Evolutionary conservation across 1,140 invertebrate genomes (phyloP).

Genomic region (Pararge aegeria): DNA sequence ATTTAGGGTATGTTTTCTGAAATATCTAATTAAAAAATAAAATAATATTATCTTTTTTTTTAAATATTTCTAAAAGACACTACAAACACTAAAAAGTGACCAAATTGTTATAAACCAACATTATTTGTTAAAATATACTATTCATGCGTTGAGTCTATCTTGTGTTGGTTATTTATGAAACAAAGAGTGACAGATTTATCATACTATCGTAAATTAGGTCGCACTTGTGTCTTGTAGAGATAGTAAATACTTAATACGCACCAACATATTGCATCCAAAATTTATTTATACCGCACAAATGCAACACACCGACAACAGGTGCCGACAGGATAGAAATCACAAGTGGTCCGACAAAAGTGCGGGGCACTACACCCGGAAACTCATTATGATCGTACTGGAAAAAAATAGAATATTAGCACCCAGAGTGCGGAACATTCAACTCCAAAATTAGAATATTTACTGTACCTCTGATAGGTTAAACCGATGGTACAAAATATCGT

Average conservation of each 20-base stretch:
- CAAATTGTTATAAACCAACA: no score
- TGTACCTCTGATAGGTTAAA: slow-evolving; percentile 91
- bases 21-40: no score
- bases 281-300: slow-evolving; percentile 88
- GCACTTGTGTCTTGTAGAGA: slow-evolving; percentile 8
- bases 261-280: slow-evolving; percentile 95
- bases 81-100: no score
- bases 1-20: no score
- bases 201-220: background rate
- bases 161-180: slow-evolving; percentile 12
- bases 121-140: no score
- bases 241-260: slow-evolving; percentile 75
- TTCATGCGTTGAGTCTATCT: no score
- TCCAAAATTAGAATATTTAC: slow-evolving; percentile 71
- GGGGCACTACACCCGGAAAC: slow-evolving; percentile 98
- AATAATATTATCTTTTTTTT: no score
- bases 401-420: slow-evolving; percentile 53
- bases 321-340: slow-evolving; percentile 88
- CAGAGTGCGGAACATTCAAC: slow-evolving; percentile 41
- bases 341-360: slow-evolving; percentile 97
- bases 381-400: slow-evolving; percentile 98
- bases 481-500: slow-evolving; percentile 96
- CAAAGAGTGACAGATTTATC: slow-evolving; percentile 5
- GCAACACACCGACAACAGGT: slow-evolving; percentile 86
- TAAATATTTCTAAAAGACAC: no score